Evolutionary conservation across 2,113 vertebrate genomes (phyloP), one percentile per base, ranked within the genome.

Genomic region (Craseonycteris thonglongyai): DNA sequence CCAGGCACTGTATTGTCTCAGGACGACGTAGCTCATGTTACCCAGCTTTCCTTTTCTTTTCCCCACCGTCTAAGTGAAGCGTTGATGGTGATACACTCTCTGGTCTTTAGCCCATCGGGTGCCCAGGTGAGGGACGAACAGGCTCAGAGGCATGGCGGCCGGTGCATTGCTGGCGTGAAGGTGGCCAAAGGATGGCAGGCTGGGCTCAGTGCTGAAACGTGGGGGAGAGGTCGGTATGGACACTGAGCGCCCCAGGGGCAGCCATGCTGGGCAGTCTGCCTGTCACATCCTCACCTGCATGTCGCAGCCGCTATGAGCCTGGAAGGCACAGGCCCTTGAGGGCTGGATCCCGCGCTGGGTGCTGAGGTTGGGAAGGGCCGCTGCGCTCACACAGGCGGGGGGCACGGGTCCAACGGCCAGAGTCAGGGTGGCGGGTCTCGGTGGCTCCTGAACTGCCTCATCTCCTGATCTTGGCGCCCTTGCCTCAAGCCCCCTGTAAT

Each of bases 131-230:
- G 19, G 28, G 40, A 42, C 12, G 28, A 1, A 1, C 0, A 15
- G 0, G 2, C 58, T 19, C 14, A 5, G 40, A 16, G 1, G 42
- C 40, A 40, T 2, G 51, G 28, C 10, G 54, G 19, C 30, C 0
- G 1, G 5, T 3, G 2, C 42, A 7, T 5, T 14, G 15, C 0
- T 7, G 58, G 76, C 24, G 7, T n/a, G 81, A 24, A 4, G 2
- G 58, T 15, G 33, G 76, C 69, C 3, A 28, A 40, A 13, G 61
- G 65, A 28, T 9, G 4, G 28, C 8, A 42, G 30, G 30, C n/a
- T 0, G n/a, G 22, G 40, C 72, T 40, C 22, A 0, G 0, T 18
- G 49, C 72, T 51, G 58, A 61, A 30, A 30, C 45, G 13, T n/a
- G 68, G 45, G 61, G 26, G 26, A 38, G 47, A 47, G 51, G 72